Conservation (phyloP, 2,113 vertebrate genomes). For the Oostethus manadensis region DNA sequence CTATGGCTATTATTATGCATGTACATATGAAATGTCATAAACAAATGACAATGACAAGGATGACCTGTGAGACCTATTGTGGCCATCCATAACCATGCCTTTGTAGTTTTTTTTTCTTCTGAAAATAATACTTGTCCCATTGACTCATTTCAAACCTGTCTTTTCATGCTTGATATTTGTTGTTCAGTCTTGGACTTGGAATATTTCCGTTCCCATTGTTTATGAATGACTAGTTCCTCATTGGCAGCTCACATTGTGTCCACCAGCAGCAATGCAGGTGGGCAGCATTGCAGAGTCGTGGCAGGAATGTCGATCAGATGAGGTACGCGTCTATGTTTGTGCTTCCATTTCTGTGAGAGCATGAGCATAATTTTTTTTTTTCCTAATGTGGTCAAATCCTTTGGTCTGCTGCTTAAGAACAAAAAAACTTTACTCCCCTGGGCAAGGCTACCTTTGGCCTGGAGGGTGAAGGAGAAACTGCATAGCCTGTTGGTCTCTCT, state of each 20-base stretch:
- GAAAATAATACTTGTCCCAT: neutral
- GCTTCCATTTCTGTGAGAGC: slow-evolving; percentile 16
- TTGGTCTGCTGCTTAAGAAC: slow-evolving; percentile 63
- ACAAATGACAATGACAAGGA: neutral
- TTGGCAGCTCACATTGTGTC: slow-evolving; percentile 25
- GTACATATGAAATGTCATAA: neutral
- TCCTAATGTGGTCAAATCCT: slow-evolving; percentile 39
- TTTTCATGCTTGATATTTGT: slow-evolving; percentile 1
- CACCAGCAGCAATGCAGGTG: slow-evolving; percentile 15
- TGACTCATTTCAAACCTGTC: too few relatives aligned
- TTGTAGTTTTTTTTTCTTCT: neutral
- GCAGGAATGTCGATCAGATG: slow-evolving; percentile 45
- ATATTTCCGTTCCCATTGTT: slow-evolving; percentile 1
- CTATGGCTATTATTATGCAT: too few relatives aligned
- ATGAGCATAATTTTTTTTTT: slow-evolving; percentile 30
- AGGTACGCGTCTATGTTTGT: slow-evolving; percentile 26
- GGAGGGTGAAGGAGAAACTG: slow-evolving; percentile 39
- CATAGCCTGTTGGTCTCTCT: slow-evolving; percentile 46
- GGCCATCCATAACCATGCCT: neutral
- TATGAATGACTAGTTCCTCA: neutral
- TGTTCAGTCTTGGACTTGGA: neutral
- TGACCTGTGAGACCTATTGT: neutral
- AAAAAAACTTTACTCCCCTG: slow-evolving; percentile 51
- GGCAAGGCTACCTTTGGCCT: slow-evolving; percentile 43
- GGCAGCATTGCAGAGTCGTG: slow-evolving; percentile 12